These are phyloP conservation scores for Rhyacophila brunnea DNA, from an alignment of 1,140 invertebrate species.

Conservation along the genomic window DNA sequence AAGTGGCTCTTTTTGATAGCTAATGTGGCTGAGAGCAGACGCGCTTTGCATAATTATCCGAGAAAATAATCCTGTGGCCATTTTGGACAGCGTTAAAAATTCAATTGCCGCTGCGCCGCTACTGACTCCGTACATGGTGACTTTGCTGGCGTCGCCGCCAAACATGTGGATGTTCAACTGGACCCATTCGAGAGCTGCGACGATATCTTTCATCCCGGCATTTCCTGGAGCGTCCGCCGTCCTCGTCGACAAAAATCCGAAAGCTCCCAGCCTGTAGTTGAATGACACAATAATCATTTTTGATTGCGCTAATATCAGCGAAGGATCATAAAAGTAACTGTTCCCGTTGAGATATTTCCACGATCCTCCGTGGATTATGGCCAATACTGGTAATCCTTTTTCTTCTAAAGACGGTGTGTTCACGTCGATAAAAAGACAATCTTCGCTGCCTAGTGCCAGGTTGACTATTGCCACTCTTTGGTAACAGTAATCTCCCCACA, in stretches of 20 bases:
- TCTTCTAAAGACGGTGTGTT: slow-evolving; percentile 39
- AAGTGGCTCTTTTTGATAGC: slow-evolving; percentile 50
- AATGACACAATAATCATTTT: slow-evolving; percentile 55
- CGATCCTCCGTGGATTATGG: slow-evolving; percentile 70
- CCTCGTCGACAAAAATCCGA: slow-evolving; percentile 68
- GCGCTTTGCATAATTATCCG: slow-evolving; percentile 49
- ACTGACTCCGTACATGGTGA: slow-evolving; percentile 68
- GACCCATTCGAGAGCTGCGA: slow-evolving; percentile 64
- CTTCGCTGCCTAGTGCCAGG: slow-evolving; percentile 30
- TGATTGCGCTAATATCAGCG: slow-evolving; percentile 53
- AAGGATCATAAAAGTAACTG: slow-evolving; percentile 46
- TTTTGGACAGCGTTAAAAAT: slow-evolving; percentile 36
- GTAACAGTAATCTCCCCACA: slow-evolving; percentile 39
- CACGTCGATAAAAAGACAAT: slow-evolving; percentile 43
- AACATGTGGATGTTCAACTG: slow-evolving; percentile 66
- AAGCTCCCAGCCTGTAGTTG: slow-evolving; percentile 60
- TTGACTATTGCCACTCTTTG: not conserved
- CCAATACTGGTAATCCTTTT: slow-evolving; percentile 55
- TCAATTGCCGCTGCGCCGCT: slow-evolving; percentile 55
- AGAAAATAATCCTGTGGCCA: slow-evolving; percentile 37
- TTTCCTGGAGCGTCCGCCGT: slow-evolving; percentile 66
- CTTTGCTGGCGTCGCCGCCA: slow-evolving; percentile 65
- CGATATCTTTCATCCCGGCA: slow-evolving; percentile 68
- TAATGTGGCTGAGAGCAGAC: slow-evolving; percentile 58
- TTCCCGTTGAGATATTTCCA: slow-evolving; percentile 55